Conservation (phyloP, 2,113 vertebrate genomes). For the Orycteropus afer region DNA sequence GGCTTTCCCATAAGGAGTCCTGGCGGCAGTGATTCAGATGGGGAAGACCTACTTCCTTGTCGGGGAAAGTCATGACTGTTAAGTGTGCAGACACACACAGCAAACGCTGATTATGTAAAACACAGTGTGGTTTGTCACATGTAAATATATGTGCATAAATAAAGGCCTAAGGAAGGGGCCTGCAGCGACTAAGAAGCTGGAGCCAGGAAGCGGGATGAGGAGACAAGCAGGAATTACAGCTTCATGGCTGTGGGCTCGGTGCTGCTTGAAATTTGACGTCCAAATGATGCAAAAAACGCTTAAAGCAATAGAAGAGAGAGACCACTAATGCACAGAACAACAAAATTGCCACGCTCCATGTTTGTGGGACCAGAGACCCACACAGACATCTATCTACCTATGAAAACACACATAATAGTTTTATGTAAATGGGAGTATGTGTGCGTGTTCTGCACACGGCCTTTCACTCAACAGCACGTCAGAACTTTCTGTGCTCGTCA, state of each 20-base stretch:
- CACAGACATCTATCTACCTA: not conserved
- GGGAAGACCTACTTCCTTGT: too few species aligned
- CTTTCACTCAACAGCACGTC: too few species aligned
- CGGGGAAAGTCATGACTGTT: too few species aligned
- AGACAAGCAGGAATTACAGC: fast-evolving
- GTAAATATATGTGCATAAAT: not conserved
- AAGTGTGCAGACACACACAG: too few species aligned
- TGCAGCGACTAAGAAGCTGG: fast-evolving
- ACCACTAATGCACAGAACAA: not conserved
- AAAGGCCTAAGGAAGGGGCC: not conserved
- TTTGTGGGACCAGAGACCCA: not conserved
- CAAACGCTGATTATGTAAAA: too few species aligned
- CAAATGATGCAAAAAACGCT: not conserved
- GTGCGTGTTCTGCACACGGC: too few species aligned
- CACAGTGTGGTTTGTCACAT: not conserved
- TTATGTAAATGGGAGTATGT: too few species aligned
- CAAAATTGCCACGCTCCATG: fast-evolving
- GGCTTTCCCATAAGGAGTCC: too few species aligned
- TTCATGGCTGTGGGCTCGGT: not conserved
- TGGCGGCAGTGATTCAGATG: too few species aligned
- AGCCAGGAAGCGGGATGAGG: fast-evolving
- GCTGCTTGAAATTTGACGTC: not conserved
- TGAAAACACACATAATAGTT: too few species aligned
- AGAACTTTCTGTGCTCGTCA: too few species aligned
- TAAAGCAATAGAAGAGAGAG: not conserved